Percentiles rank a stretch among this genome's conserved stretches.
phyloP scores from a whole-genome alignment of 2,113 vertebrate species.

The Lamprologus speciosus region DNA sequence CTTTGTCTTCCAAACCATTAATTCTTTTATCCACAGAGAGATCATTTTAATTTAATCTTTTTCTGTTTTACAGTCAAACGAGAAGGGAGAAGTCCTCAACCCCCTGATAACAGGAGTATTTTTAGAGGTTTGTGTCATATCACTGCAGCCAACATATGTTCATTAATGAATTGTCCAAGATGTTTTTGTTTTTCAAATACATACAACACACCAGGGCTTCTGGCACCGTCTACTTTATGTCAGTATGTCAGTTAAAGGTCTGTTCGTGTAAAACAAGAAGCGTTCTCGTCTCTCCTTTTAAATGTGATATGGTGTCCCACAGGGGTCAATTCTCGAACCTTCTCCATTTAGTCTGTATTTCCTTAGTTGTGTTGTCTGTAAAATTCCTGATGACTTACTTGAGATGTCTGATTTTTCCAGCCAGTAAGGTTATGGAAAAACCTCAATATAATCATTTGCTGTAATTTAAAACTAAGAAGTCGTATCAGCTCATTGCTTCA shows the following conservation, averaged over 20 bases:
- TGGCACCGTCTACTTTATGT: neutral
- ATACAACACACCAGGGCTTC: rapidly evolving
- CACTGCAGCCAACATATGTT: neutral
- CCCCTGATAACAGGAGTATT: constrained; percentile 95
- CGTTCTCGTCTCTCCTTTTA: neutral
- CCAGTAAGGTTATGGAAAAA: neutral
- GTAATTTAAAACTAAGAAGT: neutral
- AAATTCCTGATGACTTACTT: neutral
- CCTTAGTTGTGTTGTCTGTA: neutral
- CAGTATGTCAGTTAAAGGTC: neutral
- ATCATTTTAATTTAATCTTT: rapidly evolving
- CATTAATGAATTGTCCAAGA: neutral
- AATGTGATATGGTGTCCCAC: rapidly evolving
- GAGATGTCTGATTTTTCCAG: rapidly evolving
- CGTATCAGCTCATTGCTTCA: neutral
- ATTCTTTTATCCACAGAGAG: neutral
- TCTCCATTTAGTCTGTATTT: neutral
- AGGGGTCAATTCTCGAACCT: neutral
- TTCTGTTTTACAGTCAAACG: constrained; percentile 75
- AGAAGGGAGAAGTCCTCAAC: constrained; percentile 90
- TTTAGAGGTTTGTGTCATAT: constrained; percentile 83
- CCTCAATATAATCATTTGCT: neutral
- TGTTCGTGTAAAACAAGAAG: rapidly evolving
- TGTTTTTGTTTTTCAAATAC: neutral
- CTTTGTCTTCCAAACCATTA: rapidly evolving